These are phyloP conservation scores for Australoheros scitulus DNA, from an alignment of 2,113 vertebrate genomes.

Conservation along the genomic window DNA sequence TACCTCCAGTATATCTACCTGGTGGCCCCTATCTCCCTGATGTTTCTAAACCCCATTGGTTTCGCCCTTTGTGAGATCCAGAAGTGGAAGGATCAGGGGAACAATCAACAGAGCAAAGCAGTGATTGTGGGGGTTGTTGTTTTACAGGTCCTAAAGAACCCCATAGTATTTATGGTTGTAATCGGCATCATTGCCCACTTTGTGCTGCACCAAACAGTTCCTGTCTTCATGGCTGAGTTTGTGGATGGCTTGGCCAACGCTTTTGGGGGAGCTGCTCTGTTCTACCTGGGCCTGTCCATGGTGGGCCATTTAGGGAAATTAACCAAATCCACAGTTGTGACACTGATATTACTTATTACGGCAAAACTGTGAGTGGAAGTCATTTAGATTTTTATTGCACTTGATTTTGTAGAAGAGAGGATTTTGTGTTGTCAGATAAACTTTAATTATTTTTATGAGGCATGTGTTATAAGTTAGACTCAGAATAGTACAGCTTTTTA, in stretches of 20 bases:
- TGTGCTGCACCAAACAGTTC: constrained; percentile 88
- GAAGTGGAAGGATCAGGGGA: constrained; percentile 86
- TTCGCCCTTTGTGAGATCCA: constrained; percentile 98
- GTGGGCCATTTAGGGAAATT: constrained; percentile 92
- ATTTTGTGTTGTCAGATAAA: not conserved
- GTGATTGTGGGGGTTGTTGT: constrained; percentile 86
- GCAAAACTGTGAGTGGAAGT: constrained; percentile 94
- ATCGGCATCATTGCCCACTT: constrained; percentile 93
- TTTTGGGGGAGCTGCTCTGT: constrained; percentile 95
- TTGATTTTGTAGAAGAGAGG: not conserved
- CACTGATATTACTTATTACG: constrained; percentile 93
- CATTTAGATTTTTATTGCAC: not conserved
- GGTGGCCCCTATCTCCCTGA: constrained; percentile 95
- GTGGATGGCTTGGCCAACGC: constrained; percentile 93
- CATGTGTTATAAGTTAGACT: not conserved
- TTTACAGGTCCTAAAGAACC: constrained; percentile 91
- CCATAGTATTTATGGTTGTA: constrained; percentile 97
- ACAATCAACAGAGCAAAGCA: constrained; percentile 85
- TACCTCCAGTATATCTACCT: constrained; percentile 99
- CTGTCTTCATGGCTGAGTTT: constrained; percentile 89
- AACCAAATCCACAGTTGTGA: constrained; percentile 89
- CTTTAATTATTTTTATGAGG: not conserved
- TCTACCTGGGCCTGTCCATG: constrained; percentile 97
- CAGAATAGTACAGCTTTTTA: not conserved
- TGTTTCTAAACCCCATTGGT: constrained; percentile 95